These are phyloP conservation scores for Sula dactylatra DNA, from an alignment of 2,113 vertebrate species.

Conservation along the genomic window DNA sequence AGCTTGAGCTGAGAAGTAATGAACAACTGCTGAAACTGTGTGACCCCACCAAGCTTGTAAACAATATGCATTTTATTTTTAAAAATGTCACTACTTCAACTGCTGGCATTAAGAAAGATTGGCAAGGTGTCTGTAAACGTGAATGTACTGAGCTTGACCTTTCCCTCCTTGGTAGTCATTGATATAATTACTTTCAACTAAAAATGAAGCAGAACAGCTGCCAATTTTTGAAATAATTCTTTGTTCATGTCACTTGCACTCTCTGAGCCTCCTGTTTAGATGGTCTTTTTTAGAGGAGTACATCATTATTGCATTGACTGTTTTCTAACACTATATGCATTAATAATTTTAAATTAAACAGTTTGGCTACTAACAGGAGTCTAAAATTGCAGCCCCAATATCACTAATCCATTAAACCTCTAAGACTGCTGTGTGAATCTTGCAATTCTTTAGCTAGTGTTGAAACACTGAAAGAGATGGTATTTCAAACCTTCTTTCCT, in stretches of 20 bases:
- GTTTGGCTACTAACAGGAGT: not conserved
- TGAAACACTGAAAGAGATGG: not conserved
- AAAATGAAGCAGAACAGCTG: not conserved
- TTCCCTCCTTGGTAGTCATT: not conserved
- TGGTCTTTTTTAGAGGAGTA: not conserved
- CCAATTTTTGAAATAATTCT: not conserved
- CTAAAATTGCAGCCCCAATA: not conserved
- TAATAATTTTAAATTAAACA: not conserved
- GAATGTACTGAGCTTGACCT: not conserved
- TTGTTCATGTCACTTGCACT: not conserved
- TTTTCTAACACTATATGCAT: not conserved
- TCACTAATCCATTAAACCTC: not conserved
- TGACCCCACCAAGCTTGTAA: not conserved
- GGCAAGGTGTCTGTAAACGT: not conserved
- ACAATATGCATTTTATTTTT: not conserved
- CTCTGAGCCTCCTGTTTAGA: not conserved
- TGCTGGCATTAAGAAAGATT: not conserved
- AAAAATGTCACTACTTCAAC: not conserved
- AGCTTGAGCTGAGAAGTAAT: not conserved
- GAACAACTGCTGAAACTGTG: not conserved
- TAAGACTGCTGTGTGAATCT: not conserved
- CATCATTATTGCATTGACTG: not conserved
- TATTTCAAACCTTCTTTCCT: not conserved
- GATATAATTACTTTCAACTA: not conserved
- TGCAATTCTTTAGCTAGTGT: not conserved